Base-by-base conservation (phyloP, 2,888 invertebrate genomes). In the Epinotia ramella region DNA sequence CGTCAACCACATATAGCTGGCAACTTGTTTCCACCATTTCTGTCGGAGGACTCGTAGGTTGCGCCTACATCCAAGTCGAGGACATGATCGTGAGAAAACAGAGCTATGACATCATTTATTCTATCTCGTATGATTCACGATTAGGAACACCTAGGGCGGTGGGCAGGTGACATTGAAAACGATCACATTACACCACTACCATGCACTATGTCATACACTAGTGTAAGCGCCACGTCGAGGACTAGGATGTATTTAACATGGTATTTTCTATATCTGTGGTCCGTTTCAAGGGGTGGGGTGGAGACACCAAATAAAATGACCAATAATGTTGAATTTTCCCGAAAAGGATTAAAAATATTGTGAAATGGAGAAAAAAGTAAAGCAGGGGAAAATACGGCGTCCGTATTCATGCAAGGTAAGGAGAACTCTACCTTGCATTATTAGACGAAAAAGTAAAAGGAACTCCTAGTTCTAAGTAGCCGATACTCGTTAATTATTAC, bases 1-100 rank as follows among this genome's bases (percentile, higher is more conserved):
- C 33, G 7, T 18, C 62, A 53, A 71, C 44, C 40, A 46, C 18
- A 33, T 44, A 24, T 18, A 18, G 1, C 44, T 2, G 44, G 18
- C 57, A 28, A 69, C 28, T 20, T 24, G 59, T 70, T 66, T 75
- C 57, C n/a, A 59, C 70, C 59, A 60, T 75, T 66, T 70, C 70
- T 60, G 65, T 28, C 65, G n/a, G n/a, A n/a, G n/a, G n/a, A n/a
- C n/a, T n/a, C n/a, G 49, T 49, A 59, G 73, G 69, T 78, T 71
- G 63, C 67, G 80, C 65, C 73, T 63, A 33, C 56, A 56, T 33
- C 68, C 81, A 73, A 73, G 28, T 53, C 80, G 79, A 81, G 81
- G 80, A 75, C 79, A 78, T 65, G 75, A 68, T 80, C 84, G 80
- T 84, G 84, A 81, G 83, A 83, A 81, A 78, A 73, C 75, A 76